Evolutionary conservation across 2,797 vertebrate species (phyloP).

Genomic region (Myripristis jacobus): DNA sequence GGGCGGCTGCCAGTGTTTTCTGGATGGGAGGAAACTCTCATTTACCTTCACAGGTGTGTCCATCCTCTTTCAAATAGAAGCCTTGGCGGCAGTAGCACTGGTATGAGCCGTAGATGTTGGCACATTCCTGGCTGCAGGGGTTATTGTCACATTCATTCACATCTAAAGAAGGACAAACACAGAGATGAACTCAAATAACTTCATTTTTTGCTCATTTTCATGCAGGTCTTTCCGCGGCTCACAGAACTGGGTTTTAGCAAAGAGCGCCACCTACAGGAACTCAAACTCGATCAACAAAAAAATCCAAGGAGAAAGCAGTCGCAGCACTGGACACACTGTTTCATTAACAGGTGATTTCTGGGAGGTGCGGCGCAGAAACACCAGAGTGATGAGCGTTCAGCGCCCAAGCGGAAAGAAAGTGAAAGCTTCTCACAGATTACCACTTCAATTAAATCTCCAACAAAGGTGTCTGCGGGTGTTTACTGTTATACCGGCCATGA

Average conservation of each 20-base stretch:
- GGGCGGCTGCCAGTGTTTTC: not conserved
- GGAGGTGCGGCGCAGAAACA: too few species aligned
- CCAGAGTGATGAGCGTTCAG: too few species aligned
- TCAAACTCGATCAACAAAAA: too few species aligned
- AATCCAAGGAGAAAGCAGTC: too few species aligned
- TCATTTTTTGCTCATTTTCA: too few species aligned
- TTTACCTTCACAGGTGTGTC: slow-evolving; percentile 91
- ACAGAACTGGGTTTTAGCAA: too few species aligned
- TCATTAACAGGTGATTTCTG: too few species aligned
- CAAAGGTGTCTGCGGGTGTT: not conserved
- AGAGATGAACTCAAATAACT: not conserved
- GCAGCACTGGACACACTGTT: too few species aligned
- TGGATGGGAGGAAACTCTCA: not conserved
- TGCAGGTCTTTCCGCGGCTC: too few species aligned
- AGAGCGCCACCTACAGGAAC: too few species aligned
- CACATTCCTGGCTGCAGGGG: slow-evolving; percentile 94
- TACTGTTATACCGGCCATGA: not conserved
- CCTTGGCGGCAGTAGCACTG: slow-evolving; percentile 96
- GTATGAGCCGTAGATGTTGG: slow-evolving; percentile 95
- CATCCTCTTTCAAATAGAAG: slow-evolving; percentile 92
- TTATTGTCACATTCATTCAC: slow-evolving; percentile 90
- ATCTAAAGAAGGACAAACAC: slow-evolving; percentile 80
- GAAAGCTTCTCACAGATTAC: too few species aligned
- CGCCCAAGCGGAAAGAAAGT: not conserved
- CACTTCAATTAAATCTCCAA: not conserved